Evolutionary conservation across 2,888 invertebrate genomes (phyloP).

Genomic region (Notocelia uddmanniana): DNA sequence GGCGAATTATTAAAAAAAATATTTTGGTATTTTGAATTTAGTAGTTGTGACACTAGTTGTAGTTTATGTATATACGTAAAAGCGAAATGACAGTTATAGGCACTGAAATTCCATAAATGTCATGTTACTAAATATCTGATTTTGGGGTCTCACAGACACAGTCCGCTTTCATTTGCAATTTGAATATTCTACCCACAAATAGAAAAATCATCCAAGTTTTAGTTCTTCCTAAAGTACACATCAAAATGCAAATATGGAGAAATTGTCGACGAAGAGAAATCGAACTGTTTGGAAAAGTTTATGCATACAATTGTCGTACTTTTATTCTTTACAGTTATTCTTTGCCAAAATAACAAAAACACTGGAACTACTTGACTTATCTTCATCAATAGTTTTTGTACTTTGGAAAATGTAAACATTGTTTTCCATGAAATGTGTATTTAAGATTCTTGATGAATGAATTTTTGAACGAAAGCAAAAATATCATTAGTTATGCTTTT

Average conservation of each 20-base stretch:
- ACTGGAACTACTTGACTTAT: not conserved
- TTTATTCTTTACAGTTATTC: not conserved
- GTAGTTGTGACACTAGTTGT: no score
- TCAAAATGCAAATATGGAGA: conserved; percentile 40
- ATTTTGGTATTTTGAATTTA: no score
- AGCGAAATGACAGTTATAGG: no score
- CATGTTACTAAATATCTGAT: no score
- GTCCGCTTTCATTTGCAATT: not conserved
- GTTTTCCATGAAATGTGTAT: not conserved
- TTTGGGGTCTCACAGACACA: not conserved
- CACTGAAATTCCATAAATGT: no score
- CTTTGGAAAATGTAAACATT: not conserved
- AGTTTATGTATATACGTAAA: no score
- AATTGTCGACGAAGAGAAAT: conserved; percentile 32
- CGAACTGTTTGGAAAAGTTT: conserved; percentile 37
- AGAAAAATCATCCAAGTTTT: conserved; percentile 36
- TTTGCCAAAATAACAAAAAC: not conserved
- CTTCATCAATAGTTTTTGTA: not conserved
- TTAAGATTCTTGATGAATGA: not conserved
- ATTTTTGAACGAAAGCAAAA: not conserved
- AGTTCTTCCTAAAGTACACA: conserved; percentile 40
- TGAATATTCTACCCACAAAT: not conserved
- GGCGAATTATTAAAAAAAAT: no score
- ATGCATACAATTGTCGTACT: conserved; percentile 24
- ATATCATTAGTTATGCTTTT: not conserved